Evolutionary conservation across 1,140 invertebrate species (phyloP).

Genomic region (Trichonephila clavipes): DNA sequence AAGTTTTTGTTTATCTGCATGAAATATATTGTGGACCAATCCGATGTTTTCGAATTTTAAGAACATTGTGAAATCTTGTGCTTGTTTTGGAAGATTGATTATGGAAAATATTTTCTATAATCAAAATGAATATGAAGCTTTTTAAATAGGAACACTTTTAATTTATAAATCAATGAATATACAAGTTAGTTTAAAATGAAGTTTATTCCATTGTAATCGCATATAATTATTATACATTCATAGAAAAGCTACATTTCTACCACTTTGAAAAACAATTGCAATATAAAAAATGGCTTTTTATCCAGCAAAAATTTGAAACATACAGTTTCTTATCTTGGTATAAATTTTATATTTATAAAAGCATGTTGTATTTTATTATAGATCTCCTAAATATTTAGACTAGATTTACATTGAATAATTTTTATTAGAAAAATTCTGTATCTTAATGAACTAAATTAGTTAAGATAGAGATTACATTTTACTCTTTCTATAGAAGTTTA

Average conservation of each 20-base stretch:
- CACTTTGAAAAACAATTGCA: neutral
- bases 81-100: too few relatives aligned
- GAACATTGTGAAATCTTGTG: too few relatives aligned
- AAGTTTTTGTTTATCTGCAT: too few relatives aligned
- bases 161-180: too few relatives aligned
- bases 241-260: constrained; percentile 19
- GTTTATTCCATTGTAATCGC: constrained; percentile 1
- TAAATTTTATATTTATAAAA: too few relatives aligned
- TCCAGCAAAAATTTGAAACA: neutral
- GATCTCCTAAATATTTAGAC: neutral
- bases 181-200: neutral
- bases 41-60: too few relatives aligned
- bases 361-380: too few relatives aligned
- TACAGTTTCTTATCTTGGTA: neutral
- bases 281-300: neutral
- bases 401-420: neutral
- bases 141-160: too few relatives aligned
- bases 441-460: neutral
- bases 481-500: neutral
- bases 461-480: too few relatives aligned
- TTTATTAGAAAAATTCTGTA: neutral
- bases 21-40: too few relatives aligned
- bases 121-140: too few relatives aligned
- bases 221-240: neutral
- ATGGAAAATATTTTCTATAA: too few relatives aligned